Percentiles rank a stretch among this genome's conserved stretches.
These are phyloP conservation scores for Lithosia quadra DNA, from an alignment of 2,888 invertebrate genomes.

Conservation along the genomic window DNA sequence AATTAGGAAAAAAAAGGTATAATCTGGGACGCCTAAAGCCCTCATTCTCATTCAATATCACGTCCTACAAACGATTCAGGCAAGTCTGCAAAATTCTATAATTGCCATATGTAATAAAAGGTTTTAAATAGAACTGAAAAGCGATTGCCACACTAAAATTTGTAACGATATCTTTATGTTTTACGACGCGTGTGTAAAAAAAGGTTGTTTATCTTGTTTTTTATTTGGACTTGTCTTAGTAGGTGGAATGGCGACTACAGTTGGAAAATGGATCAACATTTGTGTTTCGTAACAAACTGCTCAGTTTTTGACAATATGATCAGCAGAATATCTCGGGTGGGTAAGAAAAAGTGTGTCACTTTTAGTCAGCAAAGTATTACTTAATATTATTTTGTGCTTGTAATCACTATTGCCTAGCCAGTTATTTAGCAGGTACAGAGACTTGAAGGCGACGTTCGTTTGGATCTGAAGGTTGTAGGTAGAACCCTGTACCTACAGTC, in stretches of 20 bases:
- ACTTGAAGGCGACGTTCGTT: too few species aligned
- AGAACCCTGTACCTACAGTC: too few species aligned
- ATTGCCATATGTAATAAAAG: conserved; percentile 29
- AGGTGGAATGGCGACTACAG: not conserved
- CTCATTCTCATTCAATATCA: conserved; percentile 45
- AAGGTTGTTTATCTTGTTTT: conserved; percentile 8
- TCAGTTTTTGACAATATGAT: not conserved
- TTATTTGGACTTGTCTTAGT: conserved; percentile 2
- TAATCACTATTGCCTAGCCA: too few species aligned
- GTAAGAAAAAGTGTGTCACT: too few species aligned
- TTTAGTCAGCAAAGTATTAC: too few species aligned
- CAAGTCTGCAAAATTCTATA: conserved; percentile 43
- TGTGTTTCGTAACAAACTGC: too few species aligned
- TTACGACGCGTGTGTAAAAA: conserved; percentile 11
- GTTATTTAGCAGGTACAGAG: too few species aligned
- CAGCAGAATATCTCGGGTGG: too few species aligned
- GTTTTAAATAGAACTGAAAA: conserved; percentile 20
- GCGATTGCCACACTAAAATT: conserved; percentile 20
- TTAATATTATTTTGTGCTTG: too few species aligned
- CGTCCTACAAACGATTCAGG: conserved; percentile 41
- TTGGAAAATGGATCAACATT: too few species aligned
- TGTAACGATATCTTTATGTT: conserved; percentile 18
- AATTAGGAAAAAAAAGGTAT: conserved; percentile 28
- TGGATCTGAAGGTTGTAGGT: too few species aligned
- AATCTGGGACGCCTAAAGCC: conserved; percentile 24